Base-by-base conservation (phyloP, 2,888 invertebrate species). In the Drosophila borborema region DNA sequence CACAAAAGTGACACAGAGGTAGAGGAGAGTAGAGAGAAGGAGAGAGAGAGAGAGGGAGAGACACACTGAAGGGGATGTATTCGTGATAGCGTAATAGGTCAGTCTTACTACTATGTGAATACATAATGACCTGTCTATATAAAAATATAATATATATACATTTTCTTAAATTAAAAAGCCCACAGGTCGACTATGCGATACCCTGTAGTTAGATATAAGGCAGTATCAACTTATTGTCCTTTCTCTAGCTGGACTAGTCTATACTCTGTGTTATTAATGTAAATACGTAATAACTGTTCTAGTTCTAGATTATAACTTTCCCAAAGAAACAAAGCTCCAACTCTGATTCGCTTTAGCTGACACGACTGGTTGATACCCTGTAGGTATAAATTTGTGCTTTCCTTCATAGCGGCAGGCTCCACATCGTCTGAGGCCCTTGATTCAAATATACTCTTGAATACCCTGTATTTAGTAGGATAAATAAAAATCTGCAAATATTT, bases 21-120 rank as follows among this genome's bases (percentile, higher is more conserved):
- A 28, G 28, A 16, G 10, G 34, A 55, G 43, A 16, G 10, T 10
- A 55, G 43, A 56, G 48, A 64, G 36, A 36, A 36, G n/a, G 18
- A 9, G 20, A 23, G 23, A 23, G 23, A 23, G 3, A 23, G 7
- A 14, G 46, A 14, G 7, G 4, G 23, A 34, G 10, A 6, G 31
- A 10, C n/a, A 0, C 1, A 16, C n/a, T 40, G 49, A 61, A 8
- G n/a, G 65, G 53, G 43, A 68, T 23, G 41, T 23, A 23, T 28
- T 23, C 8, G 36, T n/a, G 5, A 40, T 23, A 38, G 23, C 38
- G 48, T 56, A 67, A 63, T 77, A 76, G 75, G 67, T 77, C 67
- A 75, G 28, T 40, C 31, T 12, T 49, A 45, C 34, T 51, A 45
- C 45, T 55, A 64, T 40, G 53, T 60, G 62, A 78, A 78, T 67